Evolutionary conservation across 2,113 vertebrate genomes (phyloP).

Genomic region (Vidua chalybeata): DNA sequence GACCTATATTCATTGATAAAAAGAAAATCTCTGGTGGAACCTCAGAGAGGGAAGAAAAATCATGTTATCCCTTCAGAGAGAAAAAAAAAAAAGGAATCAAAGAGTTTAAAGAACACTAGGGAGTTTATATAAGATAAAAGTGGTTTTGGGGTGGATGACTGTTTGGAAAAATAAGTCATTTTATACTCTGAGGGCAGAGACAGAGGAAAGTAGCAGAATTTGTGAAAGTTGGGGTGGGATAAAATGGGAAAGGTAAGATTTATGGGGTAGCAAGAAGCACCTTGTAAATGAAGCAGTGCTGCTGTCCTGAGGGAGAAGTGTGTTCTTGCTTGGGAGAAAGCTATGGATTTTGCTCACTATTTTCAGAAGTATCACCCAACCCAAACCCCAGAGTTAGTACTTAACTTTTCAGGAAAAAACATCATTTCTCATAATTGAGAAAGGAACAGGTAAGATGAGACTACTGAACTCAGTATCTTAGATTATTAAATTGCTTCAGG

Average conservation of each 20-base stretch:
- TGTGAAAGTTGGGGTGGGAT: not conserved
- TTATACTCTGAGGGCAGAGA: not conserved
- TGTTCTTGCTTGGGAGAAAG: not conserved
- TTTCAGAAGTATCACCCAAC: not conserved
- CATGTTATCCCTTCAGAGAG: not conserved
- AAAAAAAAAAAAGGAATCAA: not conserved
- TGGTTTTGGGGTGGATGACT: not conserved
- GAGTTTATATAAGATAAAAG: not conserved
- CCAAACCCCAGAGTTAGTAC: not conserved
- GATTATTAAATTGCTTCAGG: not conserved
- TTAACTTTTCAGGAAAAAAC: not conserved
- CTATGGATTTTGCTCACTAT: not conserved
- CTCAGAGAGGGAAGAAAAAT: not conserved
- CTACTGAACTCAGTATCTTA: not conserved
- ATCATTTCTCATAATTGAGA: not conserved
- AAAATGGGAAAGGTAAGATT: not conserved
- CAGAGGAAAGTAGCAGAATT: not conserved
- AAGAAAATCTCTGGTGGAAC: slow-evolving; percentile 29
- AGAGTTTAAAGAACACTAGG: not conserved
- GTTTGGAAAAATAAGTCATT: not conserved
- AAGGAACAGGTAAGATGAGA: not conserved
- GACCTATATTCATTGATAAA: slow-evolving; percentile 29
- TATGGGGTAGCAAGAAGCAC: not conserved
- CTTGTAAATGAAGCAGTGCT: not conserved
- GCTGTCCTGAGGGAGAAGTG: not conserved